A percentile compares a stretch with the other conserved stretches of the same genome.
phyloP scores from a whole-genome alignment of 2,113 vertebrate genomes.

The Fregetta grallaria region DNA sequence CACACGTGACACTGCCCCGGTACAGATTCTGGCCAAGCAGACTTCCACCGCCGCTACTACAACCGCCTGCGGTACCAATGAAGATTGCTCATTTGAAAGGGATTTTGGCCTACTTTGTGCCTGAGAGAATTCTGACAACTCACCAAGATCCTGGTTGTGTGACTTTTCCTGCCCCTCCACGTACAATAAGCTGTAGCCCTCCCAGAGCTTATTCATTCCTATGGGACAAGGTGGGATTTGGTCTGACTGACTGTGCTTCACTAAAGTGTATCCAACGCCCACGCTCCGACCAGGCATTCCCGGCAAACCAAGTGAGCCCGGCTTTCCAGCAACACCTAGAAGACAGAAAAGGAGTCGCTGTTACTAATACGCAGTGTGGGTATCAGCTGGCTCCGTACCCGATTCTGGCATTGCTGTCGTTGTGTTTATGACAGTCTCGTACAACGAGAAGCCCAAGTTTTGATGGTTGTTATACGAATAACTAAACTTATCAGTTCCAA shows the following conservation, averaged over 20 bases:
- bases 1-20: not conserved
- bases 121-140: not conserved
- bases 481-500: not conserved
- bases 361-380: fast-evolving
- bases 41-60: not conserved
- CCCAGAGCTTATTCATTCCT: constrained; percentile 91
- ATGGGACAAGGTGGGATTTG: constrained; percentile 88
- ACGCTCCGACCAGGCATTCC: constrained; percentile 77
- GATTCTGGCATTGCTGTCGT: not conserved
- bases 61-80: not conserved
- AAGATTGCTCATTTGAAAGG: not conserved
- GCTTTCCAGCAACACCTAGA: constrained; percentile 71
- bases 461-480: not conserved
- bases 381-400: not conserved
- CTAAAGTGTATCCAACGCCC: constrained; percentile 84
- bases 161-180: constrained; percentile 97
- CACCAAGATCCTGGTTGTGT: constrained; percentile 96
- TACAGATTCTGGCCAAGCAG: not conserved
- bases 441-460: not conserved
- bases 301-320: constrained; percentile 66
- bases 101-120: not conserved
- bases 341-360: not conserved
- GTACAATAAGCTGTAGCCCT: constrained; percentile 92
- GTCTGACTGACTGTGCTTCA: constrained; percentile 91
- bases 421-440: not conserved